Evolutionary conservation across 2,888 invertebrate genomes (phyloP).

Genomic region (Lithophane semibrunnea): DNA sequence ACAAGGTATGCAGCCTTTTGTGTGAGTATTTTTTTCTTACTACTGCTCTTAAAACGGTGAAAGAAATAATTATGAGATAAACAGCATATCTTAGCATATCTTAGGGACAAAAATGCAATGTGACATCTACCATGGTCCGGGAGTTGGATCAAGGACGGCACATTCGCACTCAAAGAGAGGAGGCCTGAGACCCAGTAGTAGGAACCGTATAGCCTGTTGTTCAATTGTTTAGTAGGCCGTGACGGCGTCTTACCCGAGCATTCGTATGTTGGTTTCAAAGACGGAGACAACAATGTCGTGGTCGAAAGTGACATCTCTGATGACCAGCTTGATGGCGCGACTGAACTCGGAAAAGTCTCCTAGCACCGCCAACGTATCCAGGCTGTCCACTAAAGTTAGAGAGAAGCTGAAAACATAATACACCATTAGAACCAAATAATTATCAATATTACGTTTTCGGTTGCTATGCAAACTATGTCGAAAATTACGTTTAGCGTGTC

Average conservation of each 20-base stretch:
- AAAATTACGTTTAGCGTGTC: not conserved
- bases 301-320: slow-evolving; percentile 97
- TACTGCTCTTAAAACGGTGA: not conserved
- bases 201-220: not conserved
- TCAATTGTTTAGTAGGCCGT: not conserved
- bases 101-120: not conserved
- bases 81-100: not conserved
- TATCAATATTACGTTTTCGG: not conserved
- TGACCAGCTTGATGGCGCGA: slow-evolving; percentile 95
- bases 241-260: slow-evolving; percentile 94
- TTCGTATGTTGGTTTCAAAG: slow-evolving; percentile 99
- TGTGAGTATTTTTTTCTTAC: not conserved
- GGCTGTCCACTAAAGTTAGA: slow-evolving; percentile 97
- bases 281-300: slow-evolving; percentile 98
- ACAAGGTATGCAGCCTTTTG: not conserved
- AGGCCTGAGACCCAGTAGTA: not conserved
- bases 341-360: slow-evolving; percentile 98
- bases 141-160: too few species aligned
- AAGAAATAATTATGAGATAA: not conserved
- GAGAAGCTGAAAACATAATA: slow-evolving; percentile 94
- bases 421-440: not conserved
- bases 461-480: not conserved
- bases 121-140: not conserved
- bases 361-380: slow-evolving; percentile 97
- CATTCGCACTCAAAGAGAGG: not conserved